Base-by-base conservation (phyloP, 1,140 invertebrate genomes). In the Zaprionus nigranus region DNA sequence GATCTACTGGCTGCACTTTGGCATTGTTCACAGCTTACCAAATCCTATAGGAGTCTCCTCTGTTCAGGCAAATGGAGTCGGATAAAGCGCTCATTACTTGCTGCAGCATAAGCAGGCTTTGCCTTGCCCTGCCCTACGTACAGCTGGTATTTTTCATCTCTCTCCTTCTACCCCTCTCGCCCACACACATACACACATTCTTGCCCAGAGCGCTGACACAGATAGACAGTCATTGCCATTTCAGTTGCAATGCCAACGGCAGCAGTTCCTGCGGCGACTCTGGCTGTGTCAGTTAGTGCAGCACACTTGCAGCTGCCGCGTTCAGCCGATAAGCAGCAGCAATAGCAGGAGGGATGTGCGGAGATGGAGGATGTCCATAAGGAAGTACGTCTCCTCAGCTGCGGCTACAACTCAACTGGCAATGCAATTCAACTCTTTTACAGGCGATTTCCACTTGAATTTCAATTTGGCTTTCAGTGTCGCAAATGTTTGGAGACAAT, bases 191-290 rank as follows among this genome's bases (percentile, higher is more conserved):
- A 63, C 26, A 26, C 30, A 20, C 46, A 15, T 38, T 12, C 15
- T 51, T 22, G 30, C 30, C 30, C 7, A 51, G 26, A 46, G 46
- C 60, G 38, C 43, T 75, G 73, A 65, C 73, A 76, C 74, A 76
- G 60, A 65, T 75, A 60, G 60, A 43, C 73, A 71, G 59, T 54
- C 61, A 65, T 65, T 64, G 66, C 38, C 66, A 70, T 34, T 38
- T 20, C 13, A 46, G 26, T 20, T 40, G 58, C 26, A 71, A 60
- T 53, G 46, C 67, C 73, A 75, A 26, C 34, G 54, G 60, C 68
- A 66, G 62, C 61, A 76, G 61, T 58, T 75, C 38, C 65, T 59
- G n/a, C 54, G 26, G 54, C 38, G 28, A 13, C 63, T 30, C 34
- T 61, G 59, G 24, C 7, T 46, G 59, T 61, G 22, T 40, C 59